Base-by-base conservation (phyloP, 1,140 invertebrate genomes). In the Theocolax elegans region DNA sequence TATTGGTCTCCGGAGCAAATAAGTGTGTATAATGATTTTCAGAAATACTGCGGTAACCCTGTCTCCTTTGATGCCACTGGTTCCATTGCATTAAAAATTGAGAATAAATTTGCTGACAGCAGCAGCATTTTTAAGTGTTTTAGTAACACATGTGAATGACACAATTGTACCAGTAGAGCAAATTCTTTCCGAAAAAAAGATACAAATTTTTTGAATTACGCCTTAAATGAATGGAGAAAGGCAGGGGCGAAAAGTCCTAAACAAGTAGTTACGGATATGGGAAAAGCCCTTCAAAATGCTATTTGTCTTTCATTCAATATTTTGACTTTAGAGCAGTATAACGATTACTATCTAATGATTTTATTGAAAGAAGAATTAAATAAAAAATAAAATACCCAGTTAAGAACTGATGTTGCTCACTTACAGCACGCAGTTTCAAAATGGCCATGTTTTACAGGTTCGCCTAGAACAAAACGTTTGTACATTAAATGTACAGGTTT, bases 1-100 rank as follows among this genome's bases (percentile, higher is more conserved):
- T 51, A 49, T 35, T 64, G 60, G 60, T 35, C 17, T 23, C 2
- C n/a, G 23, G 60, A 64, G 12, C 60, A 64, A 49, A 51, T 64
- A 15, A 25, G 12, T 12, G 9, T 64, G 10, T 15, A 62, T 31
- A 62, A 62, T 12, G 23, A 62, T 10, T 29, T 62, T n/a, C 23
- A 29, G 23, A n/a, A 62, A 46, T 10, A 29, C 0, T 31, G 29
- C 17, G 9, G 48, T 23, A 27, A 62, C 31, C 59, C 35, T 25
- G 8, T 54, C 1, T 40, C 21, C 6, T 27, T 53, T 3, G 63
- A 65, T 65, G 63, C 63, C 7, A 65, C n/a, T n/a, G n/a, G n/a
- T n/a, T n/a, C n/a, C n/a, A n/a, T n/a, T n/a, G n/a, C n/a, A n/a
- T n/a, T n/a, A n/a, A n/a, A n/a, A n/a, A n/a, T n/a, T n/a, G n/a